Evolutionary conservation across 2,888 invertebrate species (phyloP).

Genomic region (Mycalesis mineus): DNA sequence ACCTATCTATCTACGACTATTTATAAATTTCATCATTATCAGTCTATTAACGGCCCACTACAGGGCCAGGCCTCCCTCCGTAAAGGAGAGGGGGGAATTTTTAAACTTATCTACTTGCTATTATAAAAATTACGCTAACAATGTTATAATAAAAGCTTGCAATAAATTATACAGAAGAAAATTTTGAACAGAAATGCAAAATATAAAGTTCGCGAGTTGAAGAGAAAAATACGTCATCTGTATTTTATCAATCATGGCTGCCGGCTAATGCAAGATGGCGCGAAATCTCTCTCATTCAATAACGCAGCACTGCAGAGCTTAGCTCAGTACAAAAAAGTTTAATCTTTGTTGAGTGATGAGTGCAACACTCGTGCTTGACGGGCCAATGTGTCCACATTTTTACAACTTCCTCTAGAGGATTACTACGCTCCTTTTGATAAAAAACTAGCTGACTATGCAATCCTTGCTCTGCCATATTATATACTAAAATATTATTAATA

Average conservation of each 20-base stretch:
- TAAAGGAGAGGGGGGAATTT: no score
- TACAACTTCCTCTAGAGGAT: constrained; percentile 7
- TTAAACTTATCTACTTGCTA: no score
- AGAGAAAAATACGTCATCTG: background rate
- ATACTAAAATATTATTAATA: no score
- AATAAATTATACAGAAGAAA: background rate
- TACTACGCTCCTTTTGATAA: background rate
- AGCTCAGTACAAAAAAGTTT: constrained; percentile 46
- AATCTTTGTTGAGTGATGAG: constrained; percentile 61
- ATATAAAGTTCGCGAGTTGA: background rate
- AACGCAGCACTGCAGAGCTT: constrained; percentile 45
- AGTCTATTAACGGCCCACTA: no score
- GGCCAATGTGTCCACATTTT: constrained; percentile 22
- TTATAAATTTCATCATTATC: no score
- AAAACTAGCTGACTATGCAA: no score
- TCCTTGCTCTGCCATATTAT: no score
- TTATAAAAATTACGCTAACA: background rate
- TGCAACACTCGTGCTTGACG: constrained; percentile 43
- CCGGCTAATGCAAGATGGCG: constrained; percentile 31
- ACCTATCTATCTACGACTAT: no score
- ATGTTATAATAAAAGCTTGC: background rate
- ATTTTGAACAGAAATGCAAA: background rate
- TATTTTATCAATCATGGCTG: constrained; percentile 23
- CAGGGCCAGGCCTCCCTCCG: no score
- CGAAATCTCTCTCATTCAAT: constrained; percentile 43